Percentiles rank a stretch among this genome's conserved stretches.
Conservation (phyloP, 2,113 vertebrate genomes). For the Benitochromis conjunctus region DNA sequence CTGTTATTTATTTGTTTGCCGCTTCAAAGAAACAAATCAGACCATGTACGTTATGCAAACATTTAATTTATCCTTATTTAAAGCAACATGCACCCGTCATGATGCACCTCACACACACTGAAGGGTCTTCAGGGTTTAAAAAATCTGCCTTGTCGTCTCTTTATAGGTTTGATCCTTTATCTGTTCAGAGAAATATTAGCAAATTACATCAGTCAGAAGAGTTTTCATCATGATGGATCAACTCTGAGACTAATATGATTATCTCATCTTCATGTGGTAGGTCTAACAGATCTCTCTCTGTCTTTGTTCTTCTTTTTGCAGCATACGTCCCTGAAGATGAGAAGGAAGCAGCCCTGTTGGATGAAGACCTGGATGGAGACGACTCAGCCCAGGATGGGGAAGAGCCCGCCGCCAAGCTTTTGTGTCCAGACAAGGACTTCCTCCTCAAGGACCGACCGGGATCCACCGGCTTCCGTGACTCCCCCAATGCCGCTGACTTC, state of each 20-base stretch:
- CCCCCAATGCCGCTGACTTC: conserved; percentile 86
- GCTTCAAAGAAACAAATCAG: background rate
- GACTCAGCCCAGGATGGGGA: conserved; percentile 83
- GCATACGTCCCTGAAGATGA: conserved; percentile 95
- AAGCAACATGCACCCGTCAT: background rate
- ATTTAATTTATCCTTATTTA: background rate
- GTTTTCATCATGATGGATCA: background rate
- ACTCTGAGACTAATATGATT: background rate
- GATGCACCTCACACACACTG: background rate
- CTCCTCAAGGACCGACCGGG: conserved; percentile 80
- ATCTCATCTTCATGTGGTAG: background rate
- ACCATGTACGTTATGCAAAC: background rate
- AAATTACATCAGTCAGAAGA: background rate
- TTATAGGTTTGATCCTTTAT: background rate
- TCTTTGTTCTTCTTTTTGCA: conserved; percentile 66
- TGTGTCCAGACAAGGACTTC: conserved; percentile 88
- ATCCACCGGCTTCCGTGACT: conserved; percentile 87
- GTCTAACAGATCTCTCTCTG: conserved; percentile 39
- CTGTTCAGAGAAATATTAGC: background rate
- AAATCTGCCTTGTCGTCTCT: background rate
- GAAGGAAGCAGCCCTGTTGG: conserved; percentile 88
- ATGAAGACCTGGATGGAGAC: conserved; percentile 86
- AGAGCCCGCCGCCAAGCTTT: conserved; percentile 86
- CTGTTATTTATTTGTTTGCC: background rate
- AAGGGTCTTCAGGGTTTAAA: background rate